These are phyloP conservation scores for Scolopax rusticola DNA, from an alignment of 2,797 vertebrate species.

Conservation along the genomic window DNA sequence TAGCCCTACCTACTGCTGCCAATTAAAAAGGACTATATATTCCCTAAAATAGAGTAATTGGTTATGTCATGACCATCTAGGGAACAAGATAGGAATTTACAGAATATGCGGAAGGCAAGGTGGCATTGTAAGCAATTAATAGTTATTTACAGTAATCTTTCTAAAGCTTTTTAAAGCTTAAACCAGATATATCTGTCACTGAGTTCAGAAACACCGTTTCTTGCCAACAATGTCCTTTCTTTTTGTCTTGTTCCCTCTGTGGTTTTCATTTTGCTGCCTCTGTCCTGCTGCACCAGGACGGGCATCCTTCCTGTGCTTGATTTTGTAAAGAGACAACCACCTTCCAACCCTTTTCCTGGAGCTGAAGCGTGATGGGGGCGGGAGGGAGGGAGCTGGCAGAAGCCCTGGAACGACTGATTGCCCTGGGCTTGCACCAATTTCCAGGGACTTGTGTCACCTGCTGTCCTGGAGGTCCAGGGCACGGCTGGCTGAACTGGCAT, in stretches of 20 bases:
- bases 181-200: background rate
- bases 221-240: background rate
- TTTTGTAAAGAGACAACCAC: background rate
- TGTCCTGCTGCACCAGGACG: background rate
- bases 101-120: background rate
- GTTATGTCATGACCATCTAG: background rate
- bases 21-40: background rate
- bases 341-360: background rate
- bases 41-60: background rate
- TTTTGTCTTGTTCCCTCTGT: background rate
- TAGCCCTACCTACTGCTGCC: background rate
- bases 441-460: constrained; percentile 20
- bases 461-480: background rate
- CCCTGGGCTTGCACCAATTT: background rate
- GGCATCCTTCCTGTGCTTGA: background rate
- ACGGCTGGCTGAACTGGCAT: background rate
- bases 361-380: background rate
- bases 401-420: background rate
- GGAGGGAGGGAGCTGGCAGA: constrained; percentile 1
- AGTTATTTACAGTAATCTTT: background rate
- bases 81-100: background rate
- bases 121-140: background rate
- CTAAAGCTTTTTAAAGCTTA: background rate
- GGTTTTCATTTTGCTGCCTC: background rate
- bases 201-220: background rate